Conservation (phyloP, 2,888 invertebrate genomes). For the Nemotelus pantherinus region DNA sequence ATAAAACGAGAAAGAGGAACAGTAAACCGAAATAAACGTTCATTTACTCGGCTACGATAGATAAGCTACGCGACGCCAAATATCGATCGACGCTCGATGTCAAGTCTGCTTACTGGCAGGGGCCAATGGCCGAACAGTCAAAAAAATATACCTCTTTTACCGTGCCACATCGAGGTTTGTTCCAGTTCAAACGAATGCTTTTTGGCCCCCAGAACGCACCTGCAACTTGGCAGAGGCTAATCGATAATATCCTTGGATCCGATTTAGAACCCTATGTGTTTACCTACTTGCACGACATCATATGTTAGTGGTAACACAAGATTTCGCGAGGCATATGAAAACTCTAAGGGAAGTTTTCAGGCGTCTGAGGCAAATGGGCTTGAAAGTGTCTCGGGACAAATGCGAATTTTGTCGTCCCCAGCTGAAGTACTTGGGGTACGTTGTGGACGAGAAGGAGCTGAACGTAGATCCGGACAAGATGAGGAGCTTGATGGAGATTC, state of each 20-base stretch:
- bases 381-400: too few species aligned
- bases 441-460: too few species aligned
- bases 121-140: slow-evolving; percentile 49
- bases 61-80: slow-evolving; percentile 52
- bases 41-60: slow-evolving; percentile 55
- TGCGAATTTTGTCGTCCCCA: too few species aligned
- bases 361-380: too few species aligned
- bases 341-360: not conserved
- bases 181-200: slow-evolving; percentile 18
- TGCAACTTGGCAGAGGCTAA: slow-evolving; percentile 34
- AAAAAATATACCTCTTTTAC: slow-evolving; percentile 53
- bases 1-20: too few species aligned
- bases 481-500: too few species aligned
- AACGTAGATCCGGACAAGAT: too few species aligned
- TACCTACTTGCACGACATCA: slow-evolving; percentile 53
- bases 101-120: slow-evolving; percentile 53
- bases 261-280: slow-evolving; percentile 52
- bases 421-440: too few species aligned
- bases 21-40: too few species aligned
- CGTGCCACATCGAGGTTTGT: not conserved
- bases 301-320: slow-evolving; percentile 52
- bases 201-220: slow-evolving; percentile 45
- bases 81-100: slow-evolving; percentile 54
- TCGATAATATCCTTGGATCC: slow-evolving; percentile 43
- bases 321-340: slow-evolving; percentile 52